These are phyloP conservation scores for Limenitis camilla DNA, from an alignment of 2,888 invertebrate species.

Conservation along the genomic window DNA sequence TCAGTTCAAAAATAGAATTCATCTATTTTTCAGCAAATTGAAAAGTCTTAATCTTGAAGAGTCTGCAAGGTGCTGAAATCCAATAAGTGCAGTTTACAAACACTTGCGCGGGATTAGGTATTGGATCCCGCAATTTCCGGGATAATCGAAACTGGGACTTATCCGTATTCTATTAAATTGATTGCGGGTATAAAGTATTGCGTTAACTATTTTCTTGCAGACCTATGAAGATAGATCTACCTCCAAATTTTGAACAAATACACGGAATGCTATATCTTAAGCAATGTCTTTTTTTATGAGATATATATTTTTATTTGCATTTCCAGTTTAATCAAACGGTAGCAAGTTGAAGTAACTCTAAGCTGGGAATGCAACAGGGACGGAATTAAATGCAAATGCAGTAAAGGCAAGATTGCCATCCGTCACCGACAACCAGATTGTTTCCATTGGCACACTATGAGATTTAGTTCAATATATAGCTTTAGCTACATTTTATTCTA, in stretches of 20 bases:
- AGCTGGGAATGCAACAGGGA: not conserved
- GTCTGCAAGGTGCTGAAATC: slow-evolving; percentile 14
- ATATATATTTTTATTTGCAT: not conserved
- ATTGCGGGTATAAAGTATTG: too few relatives aligned
- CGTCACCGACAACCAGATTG: slow-evolving; percentile 15
- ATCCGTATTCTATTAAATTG: slow-evolving; percentile 1
- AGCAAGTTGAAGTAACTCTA: not conserved
- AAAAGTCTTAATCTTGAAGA: slow-evolving; percentile 1
- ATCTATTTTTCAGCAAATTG: not conserved
- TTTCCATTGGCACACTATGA: slow-evolving; percentile 8
- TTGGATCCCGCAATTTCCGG: slow-evolving; percentile 7
- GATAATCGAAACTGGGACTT: slow-evolving; percentile 13
- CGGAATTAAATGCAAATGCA: slow-evolving; percentile 30
- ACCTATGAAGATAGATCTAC: too few relatives aligned
- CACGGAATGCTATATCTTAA: too few relatives aligned
- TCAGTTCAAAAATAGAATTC: not conserved
- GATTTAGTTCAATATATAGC: not conserved
- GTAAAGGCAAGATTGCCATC: slow-evolving; percentile 24
- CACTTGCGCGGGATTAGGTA: slow-evolving; percentile 4
- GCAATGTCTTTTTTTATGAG: not conserved
- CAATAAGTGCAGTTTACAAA: slow-evolving; percentile 20
- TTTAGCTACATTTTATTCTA: not conserved
- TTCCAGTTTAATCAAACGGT: not conserved
- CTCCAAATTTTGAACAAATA: too few relatives aligned
- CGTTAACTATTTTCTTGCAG: too few relatives aligned